Base-by-base conservation (phyloP, 2,888 invertebrate genomes). In the Parelbella ahira region DNA sequence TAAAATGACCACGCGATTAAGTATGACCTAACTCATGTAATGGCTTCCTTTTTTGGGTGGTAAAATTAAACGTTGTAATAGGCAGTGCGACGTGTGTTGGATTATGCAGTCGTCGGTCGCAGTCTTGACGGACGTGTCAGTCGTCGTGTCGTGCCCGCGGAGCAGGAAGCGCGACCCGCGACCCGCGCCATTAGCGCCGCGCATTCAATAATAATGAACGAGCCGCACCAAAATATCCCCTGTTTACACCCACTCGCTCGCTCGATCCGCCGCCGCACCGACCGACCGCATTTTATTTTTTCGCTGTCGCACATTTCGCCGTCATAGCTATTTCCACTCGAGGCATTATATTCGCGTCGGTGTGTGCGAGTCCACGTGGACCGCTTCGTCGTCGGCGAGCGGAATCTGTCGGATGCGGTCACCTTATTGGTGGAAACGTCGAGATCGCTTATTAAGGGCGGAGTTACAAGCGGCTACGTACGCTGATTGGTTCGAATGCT, bases 281-380 rank as follows among this genome's bases (percentile, higher is more conserved):
- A 81, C 86, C 86, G 86, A 87, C 86, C 87, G 84, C 86, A 84
- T 87, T 87, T 87, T 87, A 87, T 87, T 87, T 87, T 87, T 87
- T 87, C 86, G 87, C 84, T 82, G 84, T 87, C 87, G 87, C 87
- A 84, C 87, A 87, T 87, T 87, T 87, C 86, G 87, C 87, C 86
- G 87, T 87, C 87, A 87, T 87, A 86, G 87, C 87, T 87, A 87
- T 87, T 87, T 86, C 87, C 86, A 87, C 86, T 87, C 84, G 82
- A 86, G 80, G 82, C 83, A 84, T 84, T 86, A 86, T 86, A 86
- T 80, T 74, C 67, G 68, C 63, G 60, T 62, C 55, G 51, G 51
- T 81, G 83, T 83, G 84, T 82, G 84, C 68, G 84, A 68, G 71
- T 86, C 86, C 79, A 84, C 84, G 86, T 84, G 84, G 84, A 84